Conservation (phyloP, 2,888 invertebrate genomes). For the Campoplex capitator region DNA sequence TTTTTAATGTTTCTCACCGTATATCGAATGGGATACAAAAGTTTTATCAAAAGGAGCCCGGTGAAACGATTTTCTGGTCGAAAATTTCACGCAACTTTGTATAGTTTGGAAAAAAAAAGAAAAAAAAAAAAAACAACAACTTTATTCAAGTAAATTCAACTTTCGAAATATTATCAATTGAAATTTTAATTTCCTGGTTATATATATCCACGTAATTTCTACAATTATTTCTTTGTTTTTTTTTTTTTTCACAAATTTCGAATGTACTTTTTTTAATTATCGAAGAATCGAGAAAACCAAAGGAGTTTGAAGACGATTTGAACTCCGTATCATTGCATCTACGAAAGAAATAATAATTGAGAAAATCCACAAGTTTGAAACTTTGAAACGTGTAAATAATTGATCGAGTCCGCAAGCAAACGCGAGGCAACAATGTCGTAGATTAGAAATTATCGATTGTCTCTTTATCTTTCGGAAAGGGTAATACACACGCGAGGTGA, state of each 20-base stretch:
- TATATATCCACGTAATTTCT: no score
- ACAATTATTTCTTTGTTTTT: no score
- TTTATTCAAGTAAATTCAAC: no score
- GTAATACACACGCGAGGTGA: constrained; percentile 38
- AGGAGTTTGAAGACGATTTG: background rate
- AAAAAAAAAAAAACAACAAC: no score
- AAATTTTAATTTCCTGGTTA: no score
- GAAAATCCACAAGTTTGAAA: background rate
- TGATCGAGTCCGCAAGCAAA: background rate
- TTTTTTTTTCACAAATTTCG: no score
- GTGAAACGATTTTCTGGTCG: background rate
- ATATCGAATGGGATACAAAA: background rate
- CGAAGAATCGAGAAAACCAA: background rate
- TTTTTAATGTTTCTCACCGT: background rate
- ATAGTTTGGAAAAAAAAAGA: no score
- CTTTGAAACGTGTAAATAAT: background rate
- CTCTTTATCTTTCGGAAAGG: constrained; percentile 28
- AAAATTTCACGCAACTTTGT: no score
- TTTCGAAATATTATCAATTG: no score
- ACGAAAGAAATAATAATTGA: background rate
- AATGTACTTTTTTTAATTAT: background rate
- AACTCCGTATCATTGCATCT: background rate
- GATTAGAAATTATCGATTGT: constrained; percentile 49
- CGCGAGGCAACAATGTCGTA: background rate
- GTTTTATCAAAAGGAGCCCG: background rate